Evolutionary conservation across 2,888 invertebrate species (phyloP), one percentile per base, ranked within the genome.

Genomic region (Glomeris marginata): DNA sequence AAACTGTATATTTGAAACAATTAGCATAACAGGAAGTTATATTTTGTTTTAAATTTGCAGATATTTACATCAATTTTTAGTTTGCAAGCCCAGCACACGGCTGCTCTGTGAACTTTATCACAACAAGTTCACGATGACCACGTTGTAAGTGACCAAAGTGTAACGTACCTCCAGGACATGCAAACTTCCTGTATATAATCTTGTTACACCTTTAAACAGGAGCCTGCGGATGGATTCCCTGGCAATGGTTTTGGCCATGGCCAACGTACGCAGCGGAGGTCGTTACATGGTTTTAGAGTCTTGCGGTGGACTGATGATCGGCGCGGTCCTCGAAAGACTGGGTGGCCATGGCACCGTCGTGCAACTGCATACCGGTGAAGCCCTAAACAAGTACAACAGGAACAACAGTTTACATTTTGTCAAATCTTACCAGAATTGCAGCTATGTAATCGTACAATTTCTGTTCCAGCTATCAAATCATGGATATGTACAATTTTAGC

Each of bases 61-160:
- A 50, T 64, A 66, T 57, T 49, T 63, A 20, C 59, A 20, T 56
- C 59, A 44, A 60, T 63, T 46, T 62, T 65, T 13, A 57, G 22
- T 95, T 44, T 70, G 82, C 4, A 78, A 75, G 62, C 92, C 95
- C 1, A 84, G 78, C 36, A 74, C 94, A 51, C 72, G 87, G 42
- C 69, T 85, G n/a, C 67, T 97, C 41, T 73, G 81, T 18, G 85
- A 91, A 59, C 82, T 91, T 61, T 85, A 85, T 67, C 86, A 83
- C 63, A 75, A 77, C 47, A 78, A 83, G 62, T 84, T 86, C 62
- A 77, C 84, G 0, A 56, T 58, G 11, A 70, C 64, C 57, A 67
- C 68, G 45, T 63, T 65, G 70, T 69, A 59, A 59, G 61, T 59
- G n/a, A 41, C 16, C 3, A 38, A 38, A 15, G 10, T 16, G n/a